Base-by-base conservation (phyloP, 2,113 vertebrate genomes). In the Nanorana parkeri region DNA sequence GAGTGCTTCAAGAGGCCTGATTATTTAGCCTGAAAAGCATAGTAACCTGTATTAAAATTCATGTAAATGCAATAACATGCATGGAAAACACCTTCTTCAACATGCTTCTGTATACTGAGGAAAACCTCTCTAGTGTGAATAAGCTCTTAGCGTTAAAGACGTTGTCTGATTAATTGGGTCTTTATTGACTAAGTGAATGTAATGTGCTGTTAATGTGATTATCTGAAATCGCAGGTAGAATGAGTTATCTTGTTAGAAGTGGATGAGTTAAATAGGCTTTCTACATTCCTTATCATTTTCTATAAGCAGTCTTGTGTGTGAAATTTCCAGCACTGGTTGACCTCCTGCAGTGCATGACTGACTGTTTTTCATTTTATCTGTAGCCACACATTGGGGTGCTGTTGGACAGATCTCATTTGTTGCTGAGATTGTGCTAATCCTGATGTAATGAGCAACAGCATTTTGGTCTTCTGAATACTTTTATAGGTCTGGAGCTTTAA, bases 371-470 rank as follows among this genome's bases (percentile, higher is more conserved):
- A 36, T 66, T 55, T 36, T 32, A 78, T 67, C 63, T 66, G 13
- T 32, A 64, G 47, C 47, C 51, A 32, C 76, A 67, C 8, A 20
- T 55, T 55, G 26, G 51, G 29, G 63, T 67, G 16, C 21, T 67
- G 24, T 24, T 67, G 11, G 20, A 6, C 51, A 64, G 60, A 36
- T 36, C 21, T 78, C 10, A n/a, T 47, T 1, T 4, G 55, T 67
- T 67, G 41, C 76, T 54, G 47, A 20, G 41, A 7, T 71, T 47
- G 23, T 52, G 16, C 23, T 78, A 78, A 78, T 78, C 61, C 47
- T 17, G 32, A 67, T 36, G 51, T 78, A 78, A 78, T 67, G 63
- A 67, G 23, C 51, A 52, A 69, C 68, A 55, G 47, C 24, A 21
- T 47, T 19, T 24, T 54, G 47, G 68, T 55, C 47, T 71, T 54